A percentile compares a stretch with the other conserved stretches of the same genome.
Conservation (phyloP, 2,113 vertebrate species). For the Ceratotherium simum region DNA sequence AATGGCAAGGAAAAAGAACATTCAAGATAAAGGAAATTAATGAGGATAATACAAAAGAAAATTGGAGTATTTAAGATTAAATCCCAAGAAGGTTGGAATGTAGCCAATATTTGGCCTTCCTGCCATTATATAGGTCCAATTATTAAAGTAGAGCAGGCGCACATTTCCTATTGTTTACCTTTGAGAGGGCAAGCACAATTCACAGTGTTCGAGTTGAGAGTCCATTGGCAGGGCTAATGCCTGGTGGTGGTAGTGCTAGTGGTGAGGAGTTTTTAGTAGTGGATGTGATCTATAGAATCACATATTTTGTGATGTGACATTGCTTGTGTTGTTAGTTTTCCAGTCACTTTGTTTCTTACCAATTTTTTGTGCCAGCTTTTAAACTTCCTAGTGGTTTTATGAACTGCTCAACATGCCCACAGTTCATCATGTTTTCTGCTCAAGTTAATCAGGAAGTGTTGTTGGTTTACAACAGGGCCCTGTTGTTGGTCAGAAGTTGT, state of each 20-base stretch:
- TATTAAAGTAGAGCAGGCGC: not conserved
- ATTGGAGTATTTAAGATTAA: not conserved
- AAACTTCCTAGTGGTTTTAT: not conserved
- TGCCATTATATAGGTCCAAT: not conserved
- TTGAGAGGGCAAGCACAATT: not conserved
- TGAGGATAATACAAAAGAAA: not conserved
- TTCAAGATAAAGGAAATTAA: not conserved
- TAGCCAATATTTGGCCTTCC: not conserved
- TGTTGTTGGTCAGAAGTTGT: not conserved
- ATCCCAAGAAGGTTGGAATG: not conserved
- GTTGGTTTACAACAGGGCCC: not conserved
- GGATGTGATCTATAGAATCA: not conserved
- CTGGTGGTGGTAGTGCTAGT: not conserved
- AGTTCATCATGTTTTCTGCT: not conserved
- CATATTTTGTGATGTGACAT: not conserved
- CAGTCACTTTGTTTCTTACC: not conserved
- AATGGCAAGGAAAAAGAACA: not conserved
- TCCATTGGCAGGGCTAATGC: not conserved
- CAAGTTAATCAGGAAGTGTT: not conserved
- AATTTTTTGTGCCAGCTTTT: not conserved
- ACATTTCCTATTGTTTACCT: not conserved
- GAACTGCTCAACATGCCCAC: not conserved
- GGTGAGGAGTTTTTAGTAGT: not conserved
- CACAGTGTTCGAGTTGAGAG: not conserved
- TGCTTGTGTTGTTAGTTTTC: not conserved